These are phyloP conservation scores for Nasonia giraulti DNA, from an alignment of 1,140 invertebrate genomes.

Conservation along the genomic window DNA sequence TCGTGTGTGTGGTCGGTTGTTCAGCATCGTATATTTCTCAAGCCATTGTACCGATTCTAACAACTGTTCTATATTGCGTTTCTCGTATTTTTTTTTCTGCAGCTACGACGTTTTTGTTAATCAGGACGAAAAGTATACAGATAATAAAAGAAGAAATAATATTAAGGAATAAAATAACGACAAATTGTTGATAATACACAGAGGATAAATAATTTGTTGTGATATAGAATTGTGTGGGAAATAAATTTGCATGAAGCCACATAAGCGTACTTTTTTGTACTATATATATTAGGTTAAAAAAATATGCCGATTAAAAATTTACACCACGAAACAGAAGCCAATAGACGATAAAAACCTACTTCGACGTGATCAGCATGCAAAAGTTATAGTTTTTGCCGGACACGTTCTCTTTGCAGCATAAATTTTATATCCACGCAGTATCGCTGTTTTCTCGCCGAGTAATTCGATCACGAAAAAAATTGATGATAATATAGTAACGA, in stretches of 20 bases:
- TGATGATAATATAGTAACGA: background rate
- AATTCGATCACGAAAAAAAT: background rate
- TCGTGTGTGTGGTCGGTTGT: background rate
- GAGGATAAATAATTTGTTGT: background rate
- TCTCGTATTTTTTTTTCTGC: background rate
- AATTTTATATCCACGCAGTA: background rate
- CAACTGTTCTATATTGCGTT: background rate
- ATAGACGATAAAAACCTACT: constrained; percentile 12
- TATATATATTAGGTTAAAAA: background rate
- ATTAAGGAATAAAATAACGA: constrained; percentile 8
- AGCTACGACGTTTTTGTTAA: background rate
- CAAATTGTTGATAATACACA: background rate
- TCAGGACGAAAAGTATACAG: background rate
- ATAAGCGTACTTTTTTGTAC: constrained; percentile 25
- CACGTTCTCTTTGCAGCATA: background rate
- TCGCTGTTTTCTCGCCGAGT: background rate
- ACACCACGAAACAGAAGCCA: background rate
- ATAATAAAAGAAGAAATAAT: background rate
- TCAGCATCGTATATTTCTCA: background rate
- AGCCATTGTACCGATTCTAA: background rate
- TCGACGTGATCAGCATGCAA: constrained; percentile 12
- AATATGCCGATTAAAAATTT: background rate
- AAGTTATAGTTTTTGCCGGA: constrained; percentile 11
- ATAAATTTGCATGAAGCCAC: constrained; percentile 32
- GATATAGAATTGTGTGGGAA: background rate